Base-by-base conservation (phyloP, 2,888 invertebrate genomes). In the Eupeodes latifasciatus region DNA sequence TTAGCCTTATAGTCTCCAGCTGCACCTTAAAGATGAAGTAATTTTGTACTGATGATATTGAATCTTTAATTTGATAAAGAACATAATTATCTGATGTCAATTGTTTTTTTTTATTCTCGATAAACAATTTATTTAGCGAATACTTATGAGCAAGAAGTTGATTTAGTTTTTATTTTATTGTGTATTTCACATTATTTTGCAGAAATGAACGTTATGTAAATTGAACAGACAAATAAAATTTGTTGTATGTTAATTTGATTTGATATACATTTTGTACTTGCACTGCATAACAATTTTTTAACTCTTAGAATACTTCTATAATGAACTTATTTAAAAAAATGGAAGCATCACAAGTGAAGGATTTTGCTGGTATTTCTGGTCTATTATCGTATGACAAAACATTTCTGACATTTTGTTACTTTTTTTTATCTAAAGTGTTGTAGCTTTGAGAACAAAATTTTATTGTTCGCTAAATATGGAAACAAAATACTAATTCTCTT, bases 1-100 rank as follows among this genome's bases (percentile, higher is more conserved):
- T 7, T 5, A 59, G 34, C 12, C 27, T 14, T 51, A 34, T 51
- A 34, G 57, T 34, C 27, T 34, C 14, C 5, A 40, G 51, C 34
- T 51, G 51, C 51, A 67, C 67, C 34, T 64, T 40, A n/a, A 5
- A 44, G 40, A 44, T 64, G 62, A 44, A 16, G 19, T 64, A 16
- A 11, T 40, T 62, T 9, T 44, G 9, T 64, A 9, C 57, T 34
- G 27, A 34, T 34, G 27, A 14, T 14, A 36, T 59, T 4, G 34
- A 36, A 59, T 59, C 34, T 59, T 47, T 4, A 11, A 7, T 34
- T 9, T 14, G 9, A 36, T 47, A 47, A 64, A 64, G 12, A 27
- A 19, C 7, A 12, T 47, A 11, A 16, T 16, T 7, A 14, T 14
- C 27, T 66, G 47, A 49, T 66, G 49, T 27, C 27, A 66, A 49